Base-by-base conservation (phyloP, 2,797 vertebrate genomes). In the Notolabrus celidotus region DNA sequence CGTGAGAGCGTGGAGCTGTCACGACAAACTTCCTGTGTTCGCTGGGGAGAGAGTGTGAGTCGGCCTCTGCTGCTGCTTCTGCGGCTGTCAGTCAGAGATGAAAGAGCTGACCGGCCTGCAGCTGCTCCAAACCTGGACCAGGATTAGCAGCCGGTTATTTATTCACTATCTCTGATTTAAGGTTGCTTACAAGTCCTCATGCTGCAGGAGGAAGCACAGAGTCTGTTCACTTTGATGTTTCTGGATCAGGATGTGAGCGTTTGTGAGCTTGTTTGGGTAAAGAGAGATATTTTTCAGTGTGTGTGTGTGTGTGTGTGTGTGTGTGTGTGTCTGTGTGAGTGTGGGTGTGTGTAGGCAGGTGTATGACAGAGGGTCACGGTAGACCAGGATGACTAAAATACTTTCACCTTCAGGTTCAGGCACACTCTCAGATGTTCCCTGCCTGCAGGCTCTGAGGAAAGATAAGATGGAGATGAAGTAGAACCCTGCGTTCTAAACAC, bases 401-500 rank as follows among this genome's bases (percentile, higher is more conserved):
- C 71, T 74, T 85, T 84, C 64, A 79, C 83, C 79, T 86, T 84
- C 53, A 73, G 67, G 68, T 83, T 27, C 55, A 29, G 10, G 23
- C 19, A 50, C 4, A 5, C 59, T 39, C 68, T 61, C 56, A 1
- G 49, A 74, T 77, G 55, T 62, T 79, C 47, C 36, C 58, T 59
- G 75, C 56, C 65, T 80, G 50, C 38, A 1, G 49, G 61, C 45
- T 2, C 67, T 12, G 61, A 76, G 56, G 68, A 71, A 56, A 45
- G 51, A 77, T 65, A 71, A 69, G 77, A 74, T 50, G 34, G 45
- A 77, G 73, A 84, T 71, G 60, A 77, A 82, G 50, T 62, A 49
- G 69, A 59, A 42, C 23, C 11, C 25, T 46, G 55, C 25, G 71
- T 61, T 50, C 63, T 22, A 70, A 82, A 72, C 73, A 65, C 47